Percentiles rank a stretch among this genome's conserved stretches.
Conservation (phyloP, 2,888 invertebrate genomes). For the Dynastes grantii region DNA sequence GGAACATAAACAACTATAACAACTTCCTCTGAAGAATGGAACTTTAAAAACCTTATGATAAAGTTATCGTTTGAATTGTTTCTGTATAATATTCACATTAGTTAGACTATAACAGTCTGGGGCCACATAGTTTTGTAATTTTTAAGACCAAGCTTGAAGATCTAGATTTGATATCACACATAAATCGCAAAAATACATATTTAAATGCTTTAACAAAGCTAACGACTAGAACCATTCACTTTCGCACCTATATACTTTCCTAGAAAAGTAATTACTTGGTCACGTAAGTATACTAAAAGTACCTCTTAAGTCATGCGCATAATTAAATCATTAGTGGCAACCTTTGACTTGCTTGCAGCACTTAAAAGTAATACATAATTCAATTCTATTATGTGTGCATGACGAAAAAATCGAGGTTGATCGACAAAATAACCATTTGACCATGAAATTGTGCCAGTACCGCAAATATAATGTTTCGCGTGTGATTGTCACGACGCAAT, state of each 20-base stretch:
- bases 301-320: background rate
- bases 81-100: too few relatives aligned
- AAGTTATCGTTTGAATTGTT: too few relatives aligned
- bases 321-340: conserved; percentile 1
- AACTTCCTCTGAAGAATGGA: too few relatives aligned
- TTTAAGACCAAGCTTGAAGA: too few relatives aligned
- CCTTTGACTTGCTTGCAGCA: background rate
- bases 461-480: background rate
- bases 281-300: background rate
- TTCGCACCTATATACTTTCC: background rate
- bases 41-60: too few relatives aligned
- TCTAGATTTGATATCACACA: too few relatives aligned
- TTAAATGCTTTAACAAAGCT: too few relatives aligned
- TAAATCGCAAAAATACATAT: too few relatives aligned
- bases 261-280: background rate
- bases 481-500: conserved; percentile 11
- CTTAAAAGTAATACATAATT: background rate
- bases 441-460: conserved; percentile 11
- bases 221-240: background rate
- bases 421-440: conserved; percentile 11
- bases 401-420: background rate
- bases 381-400: background rate
- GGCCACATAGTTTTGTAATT: too few relatives aligned
- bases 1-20: too few relatives aligned
- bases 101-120: too few relatives aligned